Conservation (phyloP, 2,888 invertebrate species). For the Cephonodes hylas region DNA sequence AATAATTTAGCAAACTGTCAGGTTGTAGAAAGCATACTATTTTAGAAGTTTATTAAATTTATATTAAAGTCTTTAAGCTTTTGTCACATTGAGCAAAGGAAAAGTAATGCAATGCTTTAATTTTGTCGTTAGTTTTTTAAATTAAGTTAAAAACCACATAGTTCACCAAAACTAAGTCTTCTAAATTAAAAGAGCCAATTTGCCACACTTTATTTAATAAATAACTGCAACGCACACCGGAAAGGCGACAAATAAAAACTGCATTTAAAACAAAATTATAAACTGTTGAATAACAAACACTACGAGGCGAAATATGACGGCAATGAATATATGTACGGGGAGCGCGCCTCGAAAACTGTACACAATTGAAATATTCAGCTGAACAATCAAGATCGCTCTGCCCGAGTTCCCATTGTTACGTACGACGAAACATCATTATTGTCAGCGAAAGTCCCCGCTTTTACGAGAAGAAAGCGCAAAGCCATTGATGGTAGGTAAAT, state of each 20-base stretch:
- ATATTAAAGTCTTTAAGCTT: too few relatives aligned
- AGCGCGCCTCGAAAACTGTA: slow-evolving; percentile 40
- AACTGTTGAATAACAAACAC: slow-evolving; percentile 37
- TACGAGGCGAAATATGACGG: slow-evolving; percentile 40
- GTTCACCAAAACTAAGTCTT: too few relatives aligned
- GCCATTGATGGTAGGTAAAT: slow-evolving; percentile 53
- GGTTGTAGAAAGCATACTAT: too few relatives aligned
- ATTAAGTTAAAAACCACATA: too few relatives aligned
- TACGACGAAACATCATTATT: slow-evolving; percentile 59
- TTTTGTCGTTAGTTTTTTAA: too few relatives aligned
- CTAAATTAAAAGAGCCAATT: too few relatives aligned
- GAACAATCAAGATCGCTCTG: slow-evolving; percentile 56
- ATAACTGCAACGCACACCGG: neutral
- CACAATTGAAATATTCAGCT: slow-evolving; percentile 55
- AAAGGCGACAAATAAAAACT: neutral
- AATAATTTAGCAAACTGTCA: too few relatives aligned
- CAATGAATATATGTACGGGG: slow-evolving; percentile 41
- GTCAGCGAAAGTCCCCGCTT: slow-evolving; percentile 56
- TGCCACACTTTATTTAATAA: too few relatives aligned
- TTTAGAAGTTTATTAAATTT: too few relatives aligned
- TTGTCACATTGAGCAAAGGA: too few relatives aligned
- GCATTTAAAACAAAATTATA: neutral
- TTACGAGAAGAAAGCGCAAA: slow-evolving; percentile 61
- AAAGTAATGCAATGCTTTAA: too few relatives aligned
- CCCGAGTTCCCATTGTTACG: slow-evolving; percentile 49